phyloP scores from a whole-genome alignment of 1,140 invertebrate species.

The Vollenhovia emeryi region DNA sequence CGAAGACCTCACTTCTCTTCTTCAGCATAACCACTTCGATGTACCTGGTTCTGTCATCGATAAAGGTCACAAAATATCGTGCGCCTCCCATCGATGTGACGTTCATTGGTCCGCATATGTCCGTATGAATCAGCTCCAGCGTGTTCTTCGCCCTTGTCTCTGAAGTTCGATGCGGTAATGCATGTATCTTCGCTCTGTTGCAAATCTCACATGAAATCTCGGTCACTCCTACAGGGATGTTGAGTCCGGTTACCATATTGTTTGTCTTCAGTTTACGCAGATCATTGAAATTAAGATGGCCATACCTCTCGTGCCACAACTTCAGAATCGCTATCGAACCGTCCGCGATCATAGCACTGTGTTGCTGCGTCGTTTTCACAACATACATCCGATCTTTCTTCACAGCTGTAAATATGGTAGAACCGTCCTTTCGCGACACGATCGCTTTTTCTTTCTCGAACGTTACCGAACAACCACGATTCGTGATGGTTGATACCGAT shows the following conservation, averaged over 20 bases:
- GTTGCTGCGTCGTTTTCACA: not conserved
- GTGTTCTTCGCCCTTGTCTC: not conserved
- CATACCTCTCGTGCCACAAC: constrained; percentile 31
- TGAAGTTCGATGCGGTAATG: not conserved
- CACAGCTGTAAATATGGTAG: not conserved
- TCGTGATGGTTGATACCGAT: not conserved
- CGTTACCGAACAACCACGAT: not conserved
- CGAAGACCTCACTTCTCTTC: constrained; percentile 10
- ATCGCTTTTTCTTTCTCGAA: not conserved
- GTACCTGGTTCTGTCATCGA: not conserved
- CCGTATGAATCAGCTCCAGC: not conserved
- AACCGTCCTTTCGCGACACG: not conserved
- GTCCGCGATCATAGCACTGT: not conserved
- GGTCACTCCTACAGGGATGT: not conserved
- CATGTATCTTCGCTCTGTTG: constrained; percentile 9
- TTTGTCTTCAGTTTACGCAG: not conserved
- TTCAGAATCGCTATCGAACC: not conserved
- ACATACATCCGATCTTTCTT: not conserved
- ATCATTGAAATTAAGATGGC: constrained; percentile 35
- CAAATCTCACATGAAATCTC: not conserved
- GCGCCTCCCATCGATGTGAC: constrained; percentile 52
- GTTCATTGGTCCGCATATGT: constrained; percentile 47
- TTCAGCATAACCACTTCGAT: constrained; percentile 63
- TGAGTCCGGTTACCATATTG: not conserved
- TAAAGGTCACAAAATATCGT: constrained; percentile 13